phyloP scores from a whole-genome alignment of 2,888 invertebrate species.

The Mactromeris polynyma region DNA sequence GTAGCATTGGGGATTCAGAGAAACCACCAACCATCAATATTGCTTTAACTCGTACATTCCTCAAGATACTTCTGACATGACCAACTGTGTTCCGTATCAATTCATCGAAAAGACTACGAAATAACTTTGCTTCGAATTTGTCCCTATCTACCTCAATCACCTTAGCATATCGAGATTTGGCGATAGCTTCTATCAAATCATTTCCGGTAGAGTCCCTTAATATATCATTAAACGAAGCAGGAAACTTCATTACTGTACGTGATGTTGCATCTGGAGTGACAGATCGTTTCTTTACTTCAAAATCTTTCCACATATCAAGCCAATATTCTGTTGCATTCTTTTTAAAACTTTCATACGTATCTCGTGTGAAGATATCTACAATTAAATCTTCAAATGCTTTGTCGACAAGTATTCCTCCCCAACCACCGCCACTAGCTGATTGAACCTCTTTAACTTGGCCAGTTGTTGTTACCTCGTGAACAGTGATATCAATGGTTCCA shows the following conservation, averaged over 20 bases:
- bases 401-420: constrained; percentile 42
- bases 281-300: constrained; percentile 37
- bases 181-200: neutral
- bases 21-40: constrained; percentile 48
- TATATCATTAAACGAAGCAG: neutral
- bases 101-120: neutral
- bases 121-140: neutral
- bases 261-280: neutral
- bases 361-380: neutral
- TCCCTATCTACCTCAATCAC: neutral
- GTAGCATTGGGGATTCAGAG: constrained; percentile 37
- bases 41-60: neutral
- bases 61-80: neutral
- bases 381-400: too few relatives aligned
- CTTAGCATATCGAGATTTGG: neutral
- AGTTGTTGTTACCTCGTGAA: too few relatives aligned
- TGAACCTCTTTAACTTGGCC: constrained; percentile 18
- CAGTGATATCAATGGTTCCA: too few relatives aligned
- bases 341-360: constrained; percentile 29
- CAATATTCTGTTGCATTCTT: constrained; percentile 30
- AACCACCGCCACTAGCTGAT: constrained; percentile 26
- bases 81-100: neutral
- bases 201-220: neutral
- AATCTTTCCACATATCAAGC: constrained; percentile 34
- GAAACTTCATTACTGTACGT: constrained; percentile 20